phyloP scores from a whole-genome alignment of 2,113 vertebrate genomes.

The Zosterops hypoxanthus region DNA sequence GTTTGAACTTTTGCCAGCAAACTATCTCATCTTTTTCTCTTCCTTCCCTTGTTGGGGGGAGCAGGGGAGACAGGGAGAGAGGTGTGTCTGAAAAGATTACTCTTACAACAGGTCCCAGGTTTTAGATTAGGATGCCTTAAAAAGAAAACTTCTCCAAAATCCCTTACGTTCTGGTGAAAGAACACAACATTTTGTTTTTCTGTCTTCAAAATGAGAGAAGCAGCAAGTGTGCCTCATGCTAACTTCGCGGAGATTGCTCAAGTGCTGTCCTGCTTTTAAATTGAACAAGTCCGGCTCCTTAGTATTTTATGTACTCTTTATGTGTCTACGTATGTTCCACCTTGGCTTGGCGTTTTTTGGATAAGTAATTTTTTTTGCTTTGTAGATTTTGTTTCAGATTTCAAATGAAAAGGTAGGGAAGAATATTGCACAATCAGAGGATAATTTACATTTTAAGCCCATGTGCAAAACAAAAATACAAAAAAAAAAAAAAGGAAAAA shows the following conservation, averaged over 20 bases:
- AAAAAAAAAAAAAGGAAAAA: neutral
- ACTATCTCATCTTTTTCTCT: neutral
- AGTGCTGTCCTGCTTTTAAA: neutral
- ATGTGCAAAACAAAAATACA: neutral
- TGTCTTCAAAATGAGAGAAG: neutral
- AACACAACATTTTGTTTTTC: neutral
- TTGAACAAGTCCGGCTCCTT: neutral
- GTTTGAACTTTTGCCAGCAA: conserved; percentile 32
- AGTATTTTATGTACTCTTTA: neutral
- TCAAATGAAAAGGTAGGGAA: fast-evolving
- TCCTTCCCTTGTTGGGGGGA: neutral
- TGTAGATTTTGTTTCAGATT: neutral
- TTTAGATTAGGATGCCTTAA: neutral
- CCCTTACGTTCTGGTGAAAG: neutral
- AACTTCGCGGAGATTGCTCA: neutral
- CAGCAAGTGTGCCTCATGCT: neutral
- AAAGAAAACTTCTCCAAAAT: neutral
- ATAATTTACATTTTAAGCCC: neutral
- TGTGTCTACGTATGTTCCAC: neutral
- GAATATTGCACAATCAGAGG: neutral
- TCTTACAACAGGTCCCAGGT: neutral
- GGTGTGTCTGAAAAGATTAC: neutral
- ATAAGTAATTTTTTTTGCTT: neutral
- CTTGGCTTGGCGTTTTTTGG: neutral
- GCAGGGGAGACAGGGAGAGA: neutral